A percentile compares a stretch with the other conserved stretches of the same genome.
These are phyloP conservation scores for Spilogale gracilis DNA, from an alignment of 2,113 vertebrate species.

Conservation along the genomic window DNA sequence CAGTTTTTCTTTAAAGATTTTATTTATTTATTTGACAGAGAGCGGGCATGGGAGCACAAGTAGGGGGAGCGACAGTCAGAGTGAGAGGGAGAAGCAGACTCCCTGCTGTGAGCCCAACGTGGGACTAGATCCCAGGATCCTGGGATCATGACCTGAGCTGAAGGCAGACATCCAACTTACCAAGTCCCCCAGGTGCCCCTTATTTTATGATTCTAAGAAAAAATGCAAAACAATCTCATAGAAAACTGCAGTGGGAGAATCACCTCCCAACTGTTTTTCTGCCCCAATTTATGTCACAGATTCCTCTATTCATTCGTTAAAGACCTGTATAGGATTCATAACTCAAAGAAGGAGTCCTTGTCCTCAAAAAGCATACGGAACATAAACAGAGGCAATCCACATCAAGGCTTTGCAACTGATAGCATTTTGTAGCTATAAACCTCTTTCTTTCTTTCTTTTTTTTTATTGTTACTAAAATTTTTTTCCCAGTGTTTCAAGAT, in stretches of 20 bases:
- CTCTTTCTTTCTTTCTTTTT: not conserved
- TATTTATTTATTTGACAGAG: not conserved
- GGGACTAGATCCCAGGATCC: too few species aligned
- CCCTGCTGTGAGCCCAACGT: not conserved
- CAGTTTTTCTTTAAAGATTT: not conserved
- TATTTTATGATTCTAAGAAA: conserved; percentile 17
- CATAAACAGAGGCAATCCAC: not conserved
- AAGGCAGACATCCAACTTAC: not conserved
- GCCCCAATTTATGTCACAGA: not conserved
- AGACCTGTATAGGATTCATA: not conserved
- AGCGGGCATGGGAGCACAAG: not conserved
- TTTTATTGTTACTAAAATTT: too few species aligned
- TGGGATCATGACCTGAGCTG: not conserved
- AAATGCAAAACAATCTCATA: not conserved
- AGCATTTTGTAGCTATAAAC: not conserved
- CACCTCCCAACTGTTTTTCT: not conserved
- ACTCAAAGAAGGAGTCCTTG: not conserved
- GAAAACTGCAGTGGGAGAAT: not conserved
- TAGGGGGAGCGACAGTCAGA: not conserved
- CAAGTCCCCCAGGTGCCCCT: not conserved
- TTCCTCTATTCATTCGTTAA: conserved; percentile 19
- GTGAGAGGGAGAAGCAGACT: not conserved
- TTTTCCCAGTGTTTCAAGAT: too few species aligned
- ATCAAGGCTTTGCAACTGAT: not conserved
- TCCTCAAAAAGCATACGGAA: not conserved